phyloP scores from a whole-genome alignment of 2,888 invertebrate species.

The Dasypolia templi region DNA sequence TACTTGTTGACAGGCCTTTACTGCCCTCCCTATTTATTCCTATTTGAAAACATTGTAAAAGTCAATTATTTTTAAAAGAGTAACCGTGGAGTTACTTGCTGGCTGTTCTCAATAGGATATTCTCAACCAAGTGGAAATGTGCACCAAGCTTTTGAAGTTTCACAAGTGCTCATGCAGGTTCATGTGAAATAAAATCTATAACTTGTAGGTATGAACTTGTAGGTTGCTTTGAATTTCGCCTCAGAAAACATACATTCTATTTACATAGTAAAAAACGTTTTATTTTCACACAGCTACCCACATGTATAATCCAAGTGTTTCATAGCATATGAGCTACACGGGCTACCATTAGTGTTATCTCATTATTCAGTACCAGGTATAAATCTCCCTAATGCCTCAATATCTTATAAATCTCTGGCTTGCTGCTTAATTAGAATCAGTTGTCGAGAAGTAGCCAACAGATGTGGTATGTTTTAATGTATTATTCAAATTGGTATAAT shows the following conservation, averaged over 20 bases:
- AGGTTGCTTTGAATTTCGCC: too few species aligned
- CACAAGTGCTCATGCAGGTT: too few species aligned
- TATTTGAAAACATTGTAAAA: too few species aligned
- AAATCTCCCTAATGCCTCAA: conserved; percentile 88
- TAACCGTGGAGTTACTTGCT: too few species aligned
- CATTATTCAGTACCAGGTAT: conserved; percentile 87
- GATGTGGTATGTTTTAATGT: conserved; percentile 65
- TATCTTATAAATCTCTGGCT: conserved; percentile 88
- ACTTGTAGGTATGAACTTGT: neutral
- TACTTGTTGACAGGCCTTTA: too few species aligned
- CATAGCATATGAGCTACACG: conserved; percentile 65
- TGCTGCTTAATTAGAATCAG: conserved; percentile 88
- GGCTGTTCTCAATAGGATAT: too few species aligned
- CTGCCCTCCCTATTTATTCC: too few species aligned
- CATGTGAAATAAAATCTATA: too few species aligned
- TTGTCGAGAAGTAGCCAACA: conserved; percentile 55
- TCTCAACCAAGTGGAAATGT: too few species aligned
- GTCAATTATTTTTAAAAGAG: too few species aligned
- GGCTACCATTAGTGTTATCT: conserved; percentile 84
- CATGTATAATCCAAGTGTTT: conserved; percentile 38
- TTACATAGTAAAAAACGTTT: neutral
- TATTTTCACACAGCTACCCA: conserved; percentile 17
- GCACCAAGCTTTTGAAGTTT: too few species aligned
- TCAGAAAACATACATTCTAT: too few species aligned
- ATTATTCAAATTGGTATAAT: conserved; percentile 50